Evolutionary conservation across 1,140 invertebrate species (phyloP).

Genomic region (Drosophila tani): DNA sequence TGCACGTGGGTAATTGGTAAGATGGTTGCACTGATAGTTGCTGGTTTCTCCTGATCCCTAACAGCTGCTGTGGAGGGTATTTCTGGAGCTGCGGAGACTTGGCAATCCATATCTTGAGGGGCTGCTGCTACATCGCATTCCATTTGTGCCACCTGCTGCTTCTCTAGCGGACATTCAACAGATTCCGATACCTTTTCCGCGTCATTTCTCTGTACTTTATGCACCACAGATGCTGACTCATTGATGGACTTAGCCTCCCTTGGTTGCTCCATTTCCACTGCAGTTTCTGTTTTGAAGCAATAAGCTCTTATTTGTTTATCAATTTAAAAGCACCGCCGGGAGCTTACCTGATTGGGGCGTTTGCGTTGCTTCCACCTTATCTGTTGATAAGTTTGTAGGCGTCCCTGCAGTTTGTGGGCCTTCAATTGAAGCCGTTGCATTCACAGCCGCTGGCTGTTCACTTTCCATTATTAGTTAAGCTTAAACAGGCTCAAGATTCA

Average conservation of each 20-base stretch:
- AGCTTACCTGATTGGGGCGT: slow-evolving; percentile 42
- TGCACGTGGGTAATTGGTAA: background rate
- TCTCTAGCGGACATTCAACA: background rate
- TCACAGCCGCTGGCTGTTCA: slow-evolving; percentile 28
- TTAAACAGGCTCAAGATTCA: background rate
- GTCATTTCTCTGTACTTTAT: background rate
- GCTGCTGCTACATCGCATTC: slow-evolving; percentile 15
- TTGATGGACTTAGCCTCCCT: background rate
- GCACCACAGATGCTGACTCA: slow-evolving; percentile 3
- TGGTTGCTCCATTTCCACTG: slow-evolving; percentile 5
- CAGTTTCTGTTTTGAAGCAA: slow-evolving; percentile 5
- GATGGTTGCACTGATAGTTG: background rate
- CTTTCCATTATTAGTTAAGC: slow-evolving; percentile 26
- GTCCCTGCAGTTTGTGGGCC: background rate
- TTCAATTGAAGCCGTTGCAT: background rate
- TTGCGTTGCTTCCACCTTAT: slow-evolving; percentile 31
- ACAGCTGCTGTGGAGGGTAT: background rate
- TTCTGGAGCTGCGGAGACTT: background rate
- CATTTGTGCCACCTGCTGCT: slow-evolving; percentile 1
- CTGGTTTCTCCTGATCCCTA: background rate
- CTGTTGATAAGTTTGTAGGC: slow-evolving; percentile 8
- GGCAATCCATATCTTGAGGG: slow-evolving; percentile 27
- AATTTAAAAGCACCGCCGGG: background rate
- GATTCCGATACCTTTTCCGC: background rate
- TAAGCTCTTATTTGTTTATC: slow-evolving; percentile 7